Conservation (phyloP, 2,888 invertebrate species). For the Koerneria pararmatus region DNA sequence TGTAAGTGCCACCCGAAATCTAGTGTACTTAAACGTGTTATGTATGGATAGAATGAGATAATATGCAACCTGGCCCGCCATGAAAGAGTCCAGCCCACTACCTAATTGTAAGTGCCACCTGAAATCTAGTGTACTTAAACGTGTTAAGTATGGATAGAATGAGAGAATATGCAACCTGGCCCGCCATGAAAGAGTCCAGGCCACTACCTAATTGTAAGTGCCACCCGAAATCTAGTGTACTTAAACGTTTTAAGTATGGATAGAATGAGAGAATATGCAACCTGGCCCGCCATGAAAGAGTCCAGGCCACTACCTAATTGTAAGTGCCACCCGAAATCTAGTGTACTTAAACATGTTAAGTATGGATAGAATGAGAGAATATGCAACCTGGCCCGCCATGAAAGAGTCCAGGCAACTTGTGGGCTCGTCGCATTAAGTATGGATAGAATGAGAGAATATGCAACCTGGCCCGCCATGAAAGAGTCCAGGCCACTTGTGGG, state of each 20-base stretch:
- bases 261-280: slow-evolving; percentile 23
- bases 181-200: slow-evolving; percentile 31
- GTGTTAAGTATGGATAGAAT: slow-evolving; percentile 28
- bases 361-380: slow-evolving; percentile 27
- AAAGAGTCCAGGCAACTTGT: slow-evolving; percentile 46
- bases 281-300: slow-evolving; percentile 23
- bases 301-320: too few relatives aligned
- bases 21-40: too few relatives aligned
- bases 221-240: too few relatives aligned
- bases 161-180: slow-evolving; percentile 28
- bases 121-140: too few relatives aligned
- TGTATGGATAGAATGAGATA: slow-evolving; percentile 28
- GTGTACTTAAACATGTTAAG: too few relatives aligned
- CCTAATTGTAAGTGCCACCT: too few relatives aligned
- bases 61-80: slow-evolving; percentile 29
- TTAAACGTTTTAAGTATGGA: too few relatives aligned
- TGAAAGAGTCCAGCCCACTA: slow-evolving; percentile 34
- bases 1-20: too few relatives aligned
- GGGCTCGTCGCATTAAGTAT: slow-evolving; percentile 51
- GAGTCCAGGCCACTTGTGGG: slow-evolving; percentile 50
- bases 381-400: slow-evolving; percentile 30
- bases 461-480: slow-evolving; percentile 44
- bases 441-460: slow-evolving; percentile 25
- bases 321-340: too few relatives aligned
- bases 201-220: too few relatives aligned